Conservation (phyloP, 2,888 invertebrate species). For the Oscheius sp. region DNA sequence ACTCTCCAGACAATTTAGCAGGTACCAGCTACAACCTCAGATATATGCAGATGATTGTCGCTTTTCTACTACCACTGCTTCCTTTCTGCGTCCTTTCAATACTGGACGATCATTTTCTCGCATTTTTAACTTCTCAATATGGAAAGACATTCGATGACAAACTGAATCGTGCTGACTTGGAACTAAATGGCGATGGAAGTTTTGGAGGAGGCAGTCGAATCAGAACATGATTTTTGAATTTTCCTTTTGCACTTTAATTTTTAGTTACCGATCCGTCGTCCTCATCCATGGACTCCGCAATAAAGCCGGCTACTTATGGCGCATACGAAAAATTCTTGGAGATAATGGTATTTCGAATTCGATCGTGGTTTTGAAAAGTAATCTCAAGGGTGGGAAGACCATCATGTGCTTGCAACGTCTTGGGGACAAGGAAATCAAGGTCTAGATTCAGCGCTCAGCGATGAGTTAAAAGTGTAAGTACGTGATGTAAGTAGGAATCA, state of each 20-base stretch:
- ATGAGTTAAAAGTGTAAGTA: conserved; percentile 34
- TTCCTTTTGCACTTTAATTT: background rate
- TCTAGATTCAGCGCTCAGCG: conserved; percentile 22
- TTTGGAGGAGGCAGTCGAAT: conserved; percentile 17
- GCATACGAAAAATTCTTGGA: conserved; percentile 26
- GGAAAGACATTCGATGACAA: background rate
- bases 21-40: no score
- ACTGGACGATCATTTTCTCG: conserved; percentile 7
- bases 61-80: no score
- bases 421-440: conserved; percentile 39
- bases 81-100: no score
- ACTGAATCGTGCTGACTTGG: background rate
- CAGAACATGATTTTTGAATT: background rate
- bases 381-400: conserved; percentile 24
- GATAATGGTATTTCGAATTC: background rate
- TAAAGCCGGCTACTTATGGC: conserved; percentile 36
- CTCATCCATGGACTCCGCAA: conserved; percentile 38
- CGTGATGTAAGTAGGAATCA: conserved; percentile 37
- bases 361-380: background rate
- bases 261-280: conserved; percentile 28
- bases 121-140: conserved; percentile 5
- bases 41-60: no score
- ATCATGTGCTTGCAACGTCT: conserved; percentile 36
- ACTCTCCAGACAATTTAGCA: no score
- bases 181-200: conserved; percentile 2